Evolutionary conservation across 2,888 invertebrate species (phyloP), one percentile per base, ranked within the genome.

Genomic region (Metallyticus violacea): DNA sequence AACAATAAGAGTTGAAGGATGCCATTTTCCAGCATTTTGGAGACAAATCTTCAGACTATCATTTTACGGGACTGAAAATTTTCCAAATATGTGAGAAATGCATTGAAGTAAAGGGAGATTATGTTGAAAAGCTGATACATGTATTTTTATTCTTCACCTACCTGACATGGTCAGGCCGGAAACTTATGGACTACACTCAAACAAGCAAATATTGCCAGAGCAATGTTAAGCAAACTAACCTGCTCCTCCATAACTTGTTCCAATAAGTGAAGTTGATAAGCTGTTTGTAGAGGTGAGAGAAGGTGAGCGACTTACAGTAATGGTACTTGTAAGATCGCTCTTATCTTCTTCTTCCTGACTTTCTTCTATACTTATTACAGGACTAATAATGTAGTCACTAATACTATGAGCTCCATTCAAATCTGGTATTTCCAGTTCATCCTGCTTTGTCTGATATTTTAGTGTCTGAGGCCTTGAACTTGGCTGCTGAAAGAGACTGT

Each of bases 241-340:
- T 81, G 40, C 40, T 87, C 78, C 85, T 28, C 85, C 85, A 79
- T 28, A 40, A 26, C 40, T 22, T 40, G 40, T 62, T 62, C 40
- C 40, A 15, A 22, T 62, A 22, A 62, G 40, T 5, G 26, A 26
- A 79, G 28, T 26, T n/a, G 91, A 91, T 22, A 91, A 88, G 86
- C 92, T 92, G 88, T 91, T 91, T 5, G 90, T 91, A 15, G 88
- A 88, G 25, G 95, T 94, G 91, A 94, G 94, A 1, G 94, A 94
- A 88, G 93, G 94, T 1, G 93, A 93, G 81, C 94, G 93, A 78
- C 40, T 80, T 4, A 77, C 27, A 7, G 28, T 83, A 25, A 22
- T 27, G 15, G 28, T 77, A 27, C 77, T 77, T 27, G 77, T 77
- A 7, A 25, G 78, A 15, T 85, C 79, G 26, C 77, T 77, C 29